Conservation (phyloP, 2,113 vertebrate species). For the Tapirus terrestris region DNA sequence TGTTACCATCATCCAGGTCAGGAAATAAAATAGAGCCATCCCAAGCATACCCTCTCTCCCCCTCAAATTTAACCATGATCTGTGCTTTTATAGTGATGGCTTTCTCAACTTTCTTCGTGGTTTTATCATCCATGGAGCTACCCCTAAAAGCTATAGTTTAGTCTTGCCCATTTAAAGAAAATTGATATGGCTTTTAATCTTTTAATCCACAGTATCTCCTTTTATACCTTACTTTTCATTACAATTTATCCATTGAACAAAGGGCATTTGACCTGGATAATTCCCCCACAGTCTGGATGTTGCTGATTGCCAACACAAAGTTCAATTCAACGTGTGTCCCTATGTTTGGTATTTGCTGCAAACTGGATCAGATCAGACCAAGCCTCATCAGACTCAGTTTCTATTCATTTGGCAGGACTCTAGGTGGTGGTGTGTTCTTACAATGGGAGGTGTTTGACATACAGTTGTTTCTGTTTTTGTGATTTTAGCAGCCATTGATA, state of each 20-base stretch:
- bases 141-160: background rate
- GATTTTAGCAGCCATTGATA: background rate
- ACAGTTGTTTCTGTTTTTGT: background rate
- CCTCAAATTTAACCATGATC: background rate
- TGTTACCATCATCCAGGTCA: background rate
- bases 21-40: background rate
- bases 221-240: background rate
- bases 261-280: background rate
- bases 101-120: background rate
- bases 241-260: background rate
- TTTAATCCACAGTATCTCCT: background rate
- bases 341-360: background rate
- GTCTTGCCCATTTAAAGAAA: background rate
- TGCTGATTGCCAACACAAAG: background rate
- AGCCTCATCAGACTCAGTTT: background rate
- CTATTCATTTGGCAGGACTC: background rate
- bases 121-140: background rate
- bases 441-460: too few relatives aligned
- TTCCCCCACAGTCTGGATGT: background rate
- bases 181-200: background rate
- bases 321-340: background rate
- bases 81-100: background rate
- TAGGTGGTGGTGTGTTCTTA: background rate
- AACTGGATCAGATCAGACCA: background rate
- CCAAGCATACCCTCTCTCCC: background rate